Evolutionary conservation across 2,113 vertebrate species (phyloP), one percentile per base, ranked within the genome.

Genomic region (Hypomesus transpacificus): DNA sequence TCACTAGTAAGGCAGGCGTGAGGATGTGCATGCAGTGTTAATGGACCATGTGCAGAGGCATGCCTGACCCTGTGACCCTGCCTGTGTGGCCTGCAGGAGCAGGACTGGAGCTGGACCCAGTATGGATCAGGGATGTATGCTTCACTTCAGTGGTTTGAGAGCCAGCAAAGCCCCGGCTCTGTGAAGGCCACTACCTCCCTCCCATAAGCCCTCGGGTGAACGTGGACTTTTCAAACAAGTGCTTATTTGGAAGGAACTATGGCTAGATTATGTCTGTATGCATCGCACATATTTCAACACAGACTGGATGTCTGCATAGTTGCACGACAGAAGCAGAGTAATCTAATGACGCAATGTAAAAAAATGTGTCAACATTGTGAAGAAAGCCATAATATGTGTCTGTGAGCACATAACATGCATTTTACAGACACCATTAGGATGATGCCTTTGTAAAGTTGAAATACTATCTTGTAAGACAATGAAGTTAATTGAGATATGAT

Each of bases 31-130:
- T 46, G 54, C n/a, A n/a, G 54, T 56, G 16, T 56, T 56, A 56
- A 20, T 20, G 16, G 16, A 56, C n/a, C 54, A 18, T 56, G 6
- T 20, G 3, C 54, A 18, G n/a, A 46, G 39, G 39, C 39, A 46
- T 46, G 8, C 9, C 5, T 24, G 0, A 59, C 6, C 14, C 5
- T 78, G 31, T 78, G 0, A 59, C 6, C 14, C 5, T 78, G 31
- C 76, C 66, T 65, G 9, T 80, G 70, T 7, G 85, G 39, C 79
- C 79, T 85, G 59, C 86, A 98, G 95, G 92, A 89, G 85, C 92
- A 93, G 13, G 96, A 98, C 63, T 97, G 96, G 95, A 96, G 94
- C 84, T 98, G 95, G 95, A 93, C 94, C 82, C 89, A 91, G 75
- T 92, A 91, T 34, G 84, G 74, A 78, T 80, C 77, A 7, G 75